These are phyloP conservation scores for Drosophila arizonae DNA, from an alignment of 1,140 invertebrate species.

Conservation along the genomic window DNA sequence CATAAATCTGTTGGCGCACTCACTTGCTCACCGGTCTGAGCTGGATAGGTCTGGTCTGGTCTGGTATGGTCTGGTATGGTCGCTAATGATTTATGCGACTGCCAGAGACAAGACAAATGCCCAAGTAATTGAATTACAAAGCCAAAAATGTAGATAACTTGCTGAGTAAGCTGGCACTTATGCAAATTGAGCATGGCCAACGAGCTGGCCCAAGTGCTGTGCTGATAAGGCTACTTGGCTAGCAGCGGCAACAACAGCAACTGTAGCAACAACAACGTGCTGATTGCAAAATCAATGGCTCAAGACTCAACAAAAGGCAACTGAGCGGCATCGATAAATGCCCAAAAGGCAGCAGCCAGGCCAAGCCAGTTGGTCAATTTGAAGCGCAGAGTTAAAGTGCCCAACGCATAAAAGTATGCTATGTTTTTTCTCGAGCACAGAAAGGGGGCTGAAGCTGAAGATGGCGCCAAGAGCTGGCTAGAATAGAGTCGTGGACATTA, in stretches of 20 bases:
- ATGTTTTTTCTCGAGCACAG: constrained; percentile 6
- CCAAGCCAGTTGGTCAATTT: constrained; percentile 4
- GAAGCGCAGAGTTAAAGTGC: constrained; percentile 38
- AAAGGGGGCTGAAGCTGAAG: not conserved
- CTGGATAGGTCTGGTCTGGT: too few relatives aligned
- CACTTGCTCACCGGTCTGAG: constrained; percentile 12
- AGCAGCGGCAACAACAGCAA: constrained; percentile 37
- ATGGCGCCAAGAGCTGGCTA: not conserved
- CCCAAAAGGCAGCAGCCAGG: constrained; percentile 18
- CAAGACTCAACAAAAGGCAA: constrained; percentile 45
- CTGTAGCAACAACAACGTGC: constrained; percentile 12
- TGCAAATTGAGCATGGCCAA: constrained; percentile 63
- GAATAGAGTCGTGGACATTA: constrained; percentile 75
- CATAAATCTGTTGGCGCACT: constrained; percentile 61
- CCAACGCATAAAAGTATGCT: constrained; percentile 53
- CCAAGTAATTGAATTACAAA: constrained; percentile 78
- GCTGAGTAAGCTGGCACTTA: constrained; percentile 74
- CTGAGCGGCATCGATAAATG: constrained; percentile 47
- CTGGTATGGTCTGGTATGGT: constrained; percentile 8
- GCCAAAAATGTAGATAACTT: constrained; percentile 62
- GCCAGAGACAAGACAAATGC: constrained; percentile 66
- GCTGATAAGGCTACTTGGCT: constrained; percentile 52
- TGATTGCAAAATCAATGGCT: constrained; percentile 77
- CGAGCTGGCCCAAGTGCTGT: constrained; percentile 20
- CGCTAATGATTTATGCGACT: constrained; percentile 72